These are phyloP conservation scores for Corythaeola cristata DNA, from an alignment of 2,113 vertebrate genomes.

Conservation along the genomic window DNA sequence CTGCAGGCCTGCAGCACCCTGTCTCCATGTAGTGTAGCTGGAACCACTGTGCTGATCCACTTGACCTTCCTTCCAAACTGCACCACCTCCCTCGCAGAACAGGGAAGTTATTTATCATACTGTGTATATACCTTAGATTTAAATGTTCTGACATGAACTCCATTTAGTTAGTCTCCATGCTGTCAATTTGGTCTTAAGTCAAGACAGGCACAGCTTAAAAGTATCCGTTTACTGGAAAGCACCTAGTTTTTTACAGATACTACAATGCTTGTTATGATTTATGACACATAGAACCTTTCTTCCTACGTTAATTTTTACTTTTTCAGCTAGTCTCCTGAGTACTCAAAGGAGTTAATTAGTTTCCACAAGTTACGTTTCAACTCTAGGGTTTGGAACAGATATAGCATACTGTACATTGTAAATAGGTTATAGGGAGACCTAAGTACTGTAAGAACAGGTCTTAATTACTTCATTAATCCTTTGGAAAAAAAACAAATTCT, in stretches of 20 bases:
- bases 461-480: neutral
- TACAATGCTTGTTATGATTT: neutral
- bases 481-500: neutral
- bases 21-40: neutral
- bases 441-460: neutral
- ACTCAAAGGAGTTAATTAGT: neutral
- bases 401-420: neutral
- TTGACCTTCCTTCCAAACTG: neutral
- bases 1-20: neutral
- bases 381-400: neutral
- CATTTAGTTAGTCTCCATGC: neutral
- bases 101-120: neutral
- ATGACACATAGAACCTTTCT: neutral
- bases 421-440: neutral
- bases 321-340: neutral
- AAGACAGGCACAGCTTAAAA: neutral
- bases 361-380: neutral
- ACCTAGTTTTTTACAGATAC: neutral
- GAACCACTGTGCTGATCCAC: neutral
- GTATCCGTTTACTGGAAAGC: neutral
- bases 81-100: accelerated
- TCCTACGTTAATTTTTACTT: neutral
- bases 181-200: neutral
- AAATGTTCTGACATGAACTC: neutral
- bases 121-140: too few relatives aligned